phyloP scores from a whole-genome alignment of 2,113 vertebrate genomes.

The Podilymbus podiceps region DNA sequence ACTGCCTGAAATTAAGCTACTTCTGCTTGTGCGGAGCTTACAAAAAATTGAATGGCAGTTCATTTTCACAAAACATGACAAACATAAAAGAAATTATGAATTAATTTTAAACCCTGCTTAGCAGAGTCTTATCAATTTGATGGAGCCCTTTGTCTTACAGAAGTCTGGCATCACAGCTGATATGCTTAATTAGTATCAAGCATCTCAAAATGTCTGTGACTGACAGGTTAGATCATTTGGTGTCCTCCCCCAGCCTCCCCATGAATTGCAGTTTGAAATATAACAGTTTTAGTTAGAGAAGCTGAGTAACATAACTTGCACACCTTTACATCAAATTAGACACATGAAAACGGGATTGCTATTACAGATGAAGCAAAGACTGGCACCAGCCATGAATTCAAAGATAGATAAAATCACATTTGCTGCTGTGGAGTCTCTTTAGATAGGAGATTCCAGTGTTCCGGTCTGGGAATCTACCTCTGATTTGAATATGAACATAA shows the following conservation, averaged over 20 bases:
- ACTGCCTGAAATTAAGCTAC: constrained; percentile 74
- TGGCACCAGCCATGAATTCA: not conserved
- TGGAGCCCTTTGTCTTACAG: constrained; percentile 75
- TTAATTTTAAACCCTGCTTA: constrained; percentile 80
- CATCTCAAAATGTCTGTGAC: constrained; percentile 68
- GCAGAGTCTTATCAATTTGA: constrained; percentile 78
- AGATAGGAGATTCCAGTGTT: not conserved
- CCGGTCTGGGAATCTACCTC: not conserved
- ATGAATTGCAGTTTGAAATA: constrained; percentile 40
- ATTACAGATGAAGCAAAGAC: not conserved
- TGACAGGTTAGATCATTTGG: constrained; percentile 65
- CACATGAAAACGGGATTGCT: not conserved
- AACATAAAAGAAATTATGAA: constrained; percentile 82
- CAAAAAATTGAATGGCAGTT: constrained; percentile 83
- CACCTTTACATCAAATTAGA: constrained; percentile 54
- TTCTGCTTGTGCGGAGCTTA: constrained; percentile 66
- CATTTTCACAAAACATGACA: constrained; percentile 78
- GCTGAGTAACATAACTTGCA: constrained; percentile 42
- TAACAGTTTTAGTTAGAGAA: constrained; percentile 43
- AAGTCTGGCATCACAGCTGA: constrained; percentile 73
- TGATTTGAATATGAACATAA: not conserved
- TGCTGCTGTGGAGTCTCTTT: not conserved
- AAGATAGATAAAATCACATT: not conserved
- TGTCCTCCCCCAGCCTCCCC: constrained; percentile 5
- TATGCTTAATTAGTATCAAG: constrained; percentile 78